Base-by-base conservation (phyloP, 2,888 invertebrate genomes). In the Sarcophaga caerulescens region DNA sequence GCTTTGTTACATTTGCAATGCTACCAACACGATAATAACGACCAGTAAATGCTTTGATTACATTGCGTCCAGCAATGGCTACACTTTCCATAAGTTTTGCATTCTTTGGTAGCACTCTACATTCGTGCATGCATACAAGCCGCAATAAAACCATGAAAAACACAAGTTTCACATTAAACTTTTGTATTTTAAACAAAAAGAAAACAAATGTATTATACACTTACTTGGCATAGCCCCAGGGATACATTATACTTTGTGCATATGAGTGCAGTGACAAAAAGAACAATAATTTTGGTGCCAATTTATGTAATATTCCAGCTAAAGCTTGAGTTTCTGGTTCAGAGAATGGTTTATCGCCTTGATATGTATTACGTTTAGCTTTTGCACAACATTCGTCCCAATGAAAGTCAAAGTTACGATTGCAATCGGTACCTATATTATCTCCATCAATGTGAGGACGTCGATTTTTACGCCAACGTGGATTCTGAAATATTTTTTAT, bases 341-440 rank as follows among this genome's bases (percentile, higher is more conserved):
- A 1, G 93, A 93, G 84, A 93, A 93, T 3, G 93, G 92, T 17
- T 87, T 89, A 17, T 92, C 91, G 3, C 93, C 93, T 83, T 92
- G 92, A 87, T 89, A 93, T 1, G 93, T 93, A 35, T 90, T 90
- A 3, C 91, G 89, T 84, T 88, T 88, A 8, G 88, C 85, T 79
- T 89, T 90, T 21, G 89, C 84, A 3, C 89, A 87, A 0, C 91
- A 91, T 57, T 85, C 80, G 19, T 91, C 90, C 95, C 96, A 96
- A 88, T 95, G 93, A 88, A 94, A 94, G 85, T 94, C 95, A 90
- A 95, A 96, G 92, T 96, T 96, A 52, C 96, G 93, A 91, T 96
- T 96, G 68, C 94, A 94, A 89, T 96, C 96, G 0, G 94, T 94
- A 44, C 96, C 96, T n/a, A 91, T 89, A 88, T 95, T 95, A 0